Base-by-base conservation (phyloP, 2,797 vertebrate genomes). In the Oryzias dopingdopingensis region DNA sequence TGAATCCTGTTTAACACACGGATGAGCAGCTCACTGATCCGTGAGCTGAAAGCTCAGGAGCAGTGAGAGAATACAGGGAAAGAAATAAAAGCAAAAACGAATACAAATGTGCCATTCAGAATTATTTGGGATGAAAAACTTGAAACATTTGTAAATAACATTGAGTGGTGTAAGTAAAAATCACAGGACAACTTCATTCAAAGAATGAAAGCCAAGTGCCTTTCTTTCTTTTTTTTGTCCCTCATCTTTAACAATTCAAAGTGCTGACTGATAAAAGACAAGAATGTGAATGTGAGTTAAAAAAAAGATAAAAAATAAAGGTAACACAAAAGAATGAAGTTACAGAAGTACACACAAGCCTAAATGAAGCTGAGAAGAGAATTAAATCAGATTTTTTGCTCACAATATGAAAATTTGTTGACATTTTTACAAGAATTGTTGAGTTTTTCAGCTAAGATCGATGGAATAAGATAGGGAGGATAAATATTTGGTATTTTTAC, bases 1-100 rank as follows among this genome's bases (percentile, higher is more conserved):
- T 49, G 82, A 87, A 89, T 90, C 80, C 72, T 44, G 73, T 90
- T 85, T 88, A 87, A 76, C 81, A 75, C 3, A 46, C 55, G 68
- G 62, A 46, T 72, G 59, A 29, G 62, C 70, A 51, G 71, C 75
- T 83, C 72, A 80, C 18, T 87, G 79, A 87, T 55, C 66, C 84
- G 76, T 66, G 48, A 47, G 66, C 40, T 64, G 62, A 32, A 32
- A 60, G 49, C 32, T 37, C 32, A 3, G 32, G 32, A 37, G 32
- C 32, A 2, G 10, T 6, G 26, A 37, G 32, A 37, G 32, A 4
- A 12, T 32, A 32, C 29, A 32, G 29, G 8, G 13, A 32, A 26
- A 32, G 5, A 17, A 24, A 14, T 14, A 46, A 13, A 4, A 26
- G 16, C 17, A 16, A 13, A 18, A 47, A 37, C 12, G 32, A 3